Evolutionary conservation across 2,113 vertebrate genomes (phyloP).

Genomic region (Trinectes maculatus): DNA sequence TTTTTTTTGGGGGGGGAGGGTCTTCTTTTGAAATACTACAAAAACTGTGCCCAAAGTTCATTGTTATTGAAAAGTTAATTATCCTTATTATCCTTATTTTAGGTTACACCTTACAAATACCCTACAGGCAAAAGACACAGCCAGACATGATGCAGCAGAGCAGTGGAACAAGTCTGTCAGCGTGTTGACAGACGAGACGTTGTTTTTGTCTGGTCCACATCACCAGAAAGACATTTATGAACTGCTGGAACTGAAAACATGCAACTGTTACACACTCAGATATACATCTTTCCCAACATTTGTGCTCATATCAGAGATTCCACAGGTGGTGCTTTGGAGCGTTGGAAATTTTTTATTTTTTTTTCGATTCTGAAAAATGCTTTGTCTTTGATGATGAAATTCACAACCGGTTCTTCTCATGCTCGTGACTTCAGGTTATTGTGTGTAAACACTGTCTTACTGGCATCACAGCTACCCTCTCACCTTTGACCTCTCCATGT

Average conservation of each 20-base stretch:
- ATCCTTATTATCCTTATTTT: too few species aligned
- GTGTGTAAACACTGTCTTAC: neutral
- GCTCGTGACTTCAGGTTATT: neutral
- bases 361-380: conserved; percentile 5
- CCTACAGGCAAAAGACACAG: neutral
- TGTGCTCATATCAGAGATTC: conserved; percentile 17
- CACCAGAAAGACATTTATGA: conserved; percentile 49
- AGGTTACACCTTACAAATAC: too few species aligned
- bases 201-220: conserved; percentile 72
- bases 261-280: conserved; percentile 43
- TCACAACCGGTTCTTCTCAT: neutral
- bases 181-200: conserved; percentile 52
- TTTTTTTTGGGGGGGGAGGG: too few species aligned
- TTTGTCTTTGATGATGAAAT: conserved; percentile 8
- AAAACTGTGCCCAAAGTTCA: too few species aligned
- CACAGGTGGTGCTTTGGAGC: neutral
- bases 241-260: conserved; percentile 54
- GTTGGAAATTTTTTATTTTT: conserved; percentile 13
- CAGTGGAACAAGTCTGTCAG: conserved; percentile 25
- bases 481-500: conserved; percentile 41
- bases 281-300: conserved; percentile 52
- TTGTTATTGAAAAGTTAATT: too few species aligned
- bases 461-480: neutral
- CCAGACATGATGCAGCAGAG: neutral
- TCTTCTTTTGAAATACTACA: too few species aligned